Evolutionary conservation across 1,140 invertebrate species (phyloP).

Genomic region (Drosophila oshimai): DNA sequence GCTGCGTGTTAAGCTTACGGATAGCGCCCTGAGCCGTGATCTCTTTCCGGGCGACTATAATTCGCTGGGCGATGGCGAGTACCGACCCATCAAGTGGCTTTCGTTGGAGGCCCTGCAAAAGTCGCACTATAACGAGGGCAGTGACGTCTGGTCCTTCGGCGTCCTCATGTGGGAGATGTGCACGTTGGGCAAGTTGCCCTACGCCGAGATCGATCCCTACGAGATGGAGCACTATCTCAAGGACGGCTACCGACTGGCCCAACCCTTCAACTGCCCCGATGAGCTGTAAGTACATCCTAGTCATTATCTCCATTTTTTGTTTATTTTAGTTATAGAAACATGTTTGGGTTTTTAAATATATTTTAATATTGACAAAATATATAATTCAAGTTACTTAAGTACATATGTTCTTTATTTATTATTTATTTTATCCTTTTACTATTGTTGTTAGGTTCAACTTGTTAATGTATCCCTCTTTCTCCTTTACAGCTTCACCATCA

Average conservation of each 20-base stretch:
- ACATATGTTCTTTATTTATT: too few relatives aligned
- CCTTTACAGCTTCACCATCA: slow-evolving; percentile 92
- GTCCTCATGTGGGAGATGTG: slow-evolving; percentile 97
- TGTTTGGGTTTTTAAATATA: too few relatives aligned
- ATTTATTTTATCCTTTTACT: too few relatives aligned
- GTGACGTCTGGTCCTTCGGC: slow-evolving; percentile 98
- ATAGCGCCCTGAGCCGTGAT: slow-evolving; percentile 95
- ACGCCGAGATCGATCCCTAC: slow-evolving; percentile 87
- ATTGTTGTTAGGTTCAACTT: neutral
- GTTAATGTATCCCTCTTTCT: neutral
- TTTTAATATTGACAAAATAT: too few relatives aligned
- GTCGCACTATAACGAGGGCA: slow-evolving; percentile 91
- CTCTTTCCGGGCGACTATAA: slow-evolving; percentile 97
- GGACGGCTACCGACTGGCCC: slow-evolving; percentile 95
- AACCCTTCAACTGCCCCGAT: slow-evolving; percentile 97
- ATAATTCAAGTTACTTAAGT: too few relatives aligned
- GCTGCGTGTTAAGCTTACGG: slow-evolving; percentile 94
- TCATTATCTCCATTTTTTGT: too few relatives aligned
- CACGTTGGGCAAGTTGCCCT: slow-evolving; percentile 96
- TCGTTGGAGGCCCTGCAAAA: slow-evolving; percentile 93
- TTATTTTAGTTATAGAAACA: neutral
- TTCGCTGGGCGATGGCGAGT: slow-evolving; percentile 97
- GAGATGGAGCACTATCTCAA: slow-evolving; percentile 96
- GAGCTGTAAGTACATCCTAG: slow-evolving; percentile 93
- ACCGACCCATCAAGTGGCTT: slow-evolving; percentile 97